Conservation (phyloP, 2,797 vertebrate species). For the Ctenosaura bakeri region DNA sequence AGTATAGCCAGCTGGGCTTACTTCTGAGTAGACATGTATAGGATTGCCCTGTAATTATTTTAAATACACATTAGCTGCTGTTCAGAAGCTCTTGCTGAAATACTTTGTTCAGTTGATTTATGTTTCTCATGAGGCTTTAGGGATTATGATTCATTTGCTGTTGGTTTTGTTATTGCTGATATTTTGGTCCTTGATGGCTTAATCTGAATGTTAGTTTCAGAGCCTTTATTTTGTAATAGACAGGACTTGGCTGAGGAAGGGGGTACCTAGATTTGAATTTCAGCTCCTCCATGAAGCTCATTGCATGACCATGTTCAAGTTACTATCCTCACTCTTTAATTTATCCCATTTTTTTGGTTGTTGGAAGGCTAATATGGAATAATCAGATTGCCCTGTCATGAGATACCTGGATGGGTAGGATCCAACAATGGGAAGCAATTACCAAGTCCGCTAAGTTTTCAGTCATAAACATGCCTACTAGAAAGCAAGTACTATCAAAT, state of each 20-base stretch:
- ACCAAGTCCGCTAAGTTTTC: not conserved
- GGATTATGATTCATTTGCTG: conserved; percentile 28
- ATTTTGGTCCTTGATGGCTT: not conserved
- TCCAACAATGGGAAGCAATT: not conserved
- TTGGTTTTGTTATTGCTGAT: conserved; percentile 15
- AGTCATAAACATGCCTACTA: not conserved
- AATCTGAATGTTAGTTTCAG: not conserved
- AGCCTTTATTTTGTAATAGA: too few species aligned
- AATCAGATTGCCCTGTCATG: not conserved
- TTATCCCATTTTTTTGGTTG: not conserved
- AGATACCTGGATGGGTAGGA: not conserved
- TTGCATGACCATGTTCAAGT: not conserved
- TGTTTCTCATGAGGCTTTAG: not conserved
- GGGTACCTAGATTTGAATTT: not conserved
- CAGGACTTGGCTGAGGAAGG: too few species aligned
- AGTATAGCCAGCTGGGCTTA: not conserved
- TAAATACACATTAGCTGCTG: not conserved
- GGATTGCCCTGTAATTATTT: not conserved
- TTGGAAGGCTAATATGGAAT: not conserved
- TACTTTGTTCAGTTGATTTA: conserved; percentile 36
- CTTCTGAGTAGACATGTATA: not conserved
- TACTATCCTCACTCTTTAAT: not conserved
- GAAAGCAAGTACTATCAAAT: not conserved
- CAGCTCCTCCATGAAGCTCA: not conserved
- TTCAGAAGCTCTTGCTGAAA: not conserved